Evolutionary conservation across 2,113 vertebrate species (phyloP).

Genomic region (Salvelinus namaycush): DNA sequence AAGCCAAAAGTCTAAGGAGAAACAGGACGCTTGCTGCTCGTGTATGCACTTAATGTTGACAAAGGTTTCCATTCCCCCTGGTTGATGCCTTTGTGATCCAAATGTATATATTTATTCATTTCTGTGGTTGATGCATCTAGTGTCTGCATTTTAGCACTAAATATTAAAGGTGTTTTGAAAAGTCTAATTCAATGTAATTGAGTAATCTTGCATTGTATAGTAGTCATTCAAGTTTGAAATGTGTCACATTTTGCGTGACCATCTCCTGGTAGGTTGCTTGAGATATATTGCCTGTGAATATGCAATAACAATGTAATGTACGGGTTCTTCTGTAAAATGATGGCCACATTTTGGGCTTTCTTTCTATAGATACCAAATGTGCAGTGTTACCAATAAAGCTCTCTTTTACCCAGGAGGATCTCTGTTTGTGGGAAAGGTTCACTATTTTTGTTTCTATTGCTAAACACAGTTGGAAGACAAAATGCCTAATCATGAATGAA

Average conservation of each 20-base stretch:
- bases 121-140: background rate
- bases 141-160: background rate
- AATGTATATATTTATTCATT: no score
- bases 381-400: conserved; percentile 51
- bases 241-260: conserved; percentile 17
- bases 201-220: background rate
- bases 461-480: background rate
- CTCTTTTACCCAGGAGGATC: conserved; percentile 4
- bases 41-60: no score
- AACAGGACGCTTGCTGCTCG: no score
- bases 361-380: conserved; percentile 45
- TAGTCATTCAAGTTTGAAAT: conserved; percentile 6
- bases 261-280: conserved; percentile 28
- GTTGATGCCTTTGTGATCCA: no score
- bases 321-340: conserved; percentile 45
- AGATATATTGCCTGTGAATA: conserved; percentile 48
- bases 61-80: no score
- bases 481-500: background rate
- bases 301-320: conserved; percentile 50
- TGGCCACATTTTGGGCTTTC: conserved; percentile 19
- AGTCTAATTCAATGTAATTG: background rate
- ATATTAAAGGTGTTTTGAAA: background rate
- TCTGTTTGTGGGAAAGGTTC: background rate
- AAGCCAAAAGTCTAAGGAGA: no score
- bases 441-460: background rate